phyloP scores from a whole-genome alignment of 2,888 invertebrate species.

The Oscheius onirici region DNA sequence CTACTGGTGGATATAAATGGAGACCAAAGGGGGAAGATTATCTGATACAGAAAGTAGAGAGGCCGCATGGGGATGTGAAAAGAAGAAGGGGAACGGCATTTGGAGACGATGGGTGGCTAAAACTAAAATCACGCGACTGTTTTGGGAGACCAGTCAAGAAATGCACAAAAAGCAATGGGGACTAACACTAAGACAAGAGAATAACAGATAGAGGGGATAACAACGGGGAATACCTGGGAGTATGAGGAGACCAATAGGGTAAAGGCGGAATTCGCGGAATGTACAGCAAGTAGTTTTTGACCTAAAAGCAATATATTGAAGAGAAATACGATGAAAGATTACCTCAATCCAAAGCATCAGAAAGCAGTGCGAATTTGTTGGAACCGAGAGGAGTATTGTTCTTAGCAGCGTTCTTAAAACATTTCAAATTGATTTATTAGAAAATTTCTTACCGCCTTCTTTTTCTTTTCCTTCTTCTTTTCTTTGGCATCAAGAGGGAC shows the following conservation, averaged over 20 bases:
- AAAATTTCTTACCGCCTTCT: neutral
- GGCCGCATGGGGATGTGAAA: too few relatives aligned
- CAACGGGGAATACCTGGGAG: slow-evolving; percentile 6
- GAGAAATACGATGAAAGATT: neutral
- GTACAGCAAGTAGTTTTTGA: slow-evolving; percentile 14
- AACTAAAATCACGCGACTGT: too few relatives aligned
- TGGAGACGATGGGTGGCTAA: too few relatives aligned
- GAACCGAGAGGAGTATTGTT: neutral
- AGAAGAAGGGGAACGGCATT: too few relatives aligned
- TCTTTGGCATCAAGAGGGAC: neutral
- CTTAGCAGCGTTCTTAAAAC: slow-evolving; percentile 17
- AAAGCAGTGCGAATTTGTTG: slow-evolving; percentile 20
- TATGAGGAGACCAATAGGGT: slow-evolving; percentile 15
- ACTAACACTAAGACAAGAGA: neutral
- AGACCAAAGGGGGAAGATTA: too few relatives aligned
- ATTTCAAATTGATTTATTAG: neutral
- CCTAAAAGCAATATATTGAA: neutral
- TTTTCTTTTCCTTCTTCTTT: slow-evolving; percentile 25
- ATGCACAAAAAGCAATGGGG: neutral
- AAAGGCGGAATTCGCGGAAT: slow-evolving; percentile 25
- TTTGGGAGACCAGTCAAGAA: neutral
- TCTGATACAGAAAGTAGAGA: too few relatives aligned
- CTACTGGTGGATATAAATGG: too few relatives aligned
- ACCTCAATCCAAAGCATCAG: neutral
- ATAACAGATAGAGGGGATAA: neutral